Conservation (phyloP, 2,797 vertebrate genomes). For the Strix occidentalis region DNA sequence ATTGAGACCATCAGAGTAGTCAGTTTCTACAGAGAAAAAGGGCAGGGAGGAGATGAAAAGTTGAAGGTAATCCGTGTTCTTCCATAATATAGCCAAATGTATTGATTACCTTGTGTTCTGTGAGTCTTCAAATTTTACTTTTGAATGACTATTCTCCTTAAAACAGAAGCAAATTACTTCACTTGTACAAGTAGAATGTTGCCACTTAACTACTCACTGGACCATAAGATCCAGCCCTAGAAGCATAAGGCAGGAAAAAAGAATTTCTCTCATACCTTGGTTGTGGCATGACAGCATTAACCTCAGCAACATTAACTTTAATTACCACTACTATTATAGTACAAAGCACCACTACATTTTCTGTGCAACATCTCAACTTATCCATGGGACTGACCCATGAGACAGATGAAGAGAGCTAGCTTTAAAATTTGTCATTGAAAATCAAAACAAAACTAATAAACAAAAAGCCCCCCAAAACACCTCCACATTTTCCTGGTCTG, state of each 20-base stretch:
- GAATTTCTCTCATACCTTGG: not conserved
- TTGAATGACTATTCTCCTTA: not conserved
- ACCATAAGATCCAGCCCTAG: not conserved
- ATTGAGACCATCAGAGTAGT: not conserved
- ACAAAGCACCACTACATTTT: not conserved
- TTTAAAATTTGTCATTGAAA: not conserved
- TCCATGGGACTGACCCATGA: rapidly evolving
- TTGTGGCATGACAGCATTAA: not conserved
- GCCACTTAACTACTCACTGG: not conserved
- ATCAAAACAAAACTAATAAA: not conserved
- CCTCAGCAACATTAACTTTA: not conserved
- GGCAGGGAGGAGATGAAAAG: not conserved
- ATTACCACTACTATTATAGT: not conserved
- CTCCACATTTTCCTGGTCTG: not conserved
- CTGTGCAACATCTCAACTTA: not conserved
- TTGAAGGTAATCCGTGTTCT: not conserved
- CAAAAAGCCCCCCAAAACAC: not conserved
- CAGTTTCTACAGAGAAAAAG: not conserved
- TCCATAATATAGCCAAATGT: not conserved
- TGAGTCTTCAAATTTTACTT: not conserved
- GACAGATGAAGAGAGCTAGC: not conserved
- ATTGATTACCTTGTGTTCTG: not conserved
- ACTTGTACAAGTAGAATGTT: not conserved
- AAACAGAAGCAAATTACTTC: not conserved
- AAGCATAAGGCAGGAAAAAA: not conserved